Conservation (phyloP, 2,113 vertebrate species). For the Sceloporus undulatus region DNA sequence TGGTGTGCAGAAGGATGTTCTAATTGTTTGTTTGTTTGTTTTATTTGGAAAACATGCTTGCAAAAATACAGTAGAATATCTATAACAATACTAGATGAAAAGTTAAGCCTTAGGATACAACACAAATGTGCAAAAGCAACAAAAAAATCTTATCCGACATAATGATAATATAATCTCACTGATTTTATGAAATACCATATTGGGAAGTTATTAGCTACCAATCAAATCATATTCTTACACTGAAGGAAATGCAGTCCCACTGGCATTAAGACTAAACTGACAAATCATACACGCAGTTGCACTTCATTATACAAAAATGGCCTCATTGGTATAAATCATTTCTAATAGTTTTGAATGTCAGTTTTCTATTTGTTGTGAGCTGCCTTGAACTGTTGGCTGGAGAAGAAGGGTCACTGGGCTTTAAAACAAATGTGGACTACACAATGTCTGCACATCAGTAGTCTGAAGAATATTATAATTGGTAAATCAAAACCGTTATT, state of each 20-base stretch:
- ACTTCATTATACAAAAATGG: background rate
- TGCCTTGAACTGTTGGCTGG: background rate
- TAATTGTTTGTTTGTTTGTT: background rate
- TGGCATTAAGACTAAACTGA: background rate
- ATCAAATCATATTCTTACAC: background rate
- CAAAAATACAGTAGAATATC: background rate
- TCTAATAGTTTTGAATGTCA: background rate
- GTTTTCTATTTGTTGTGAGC: background rate
- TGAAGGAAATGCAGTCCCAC: background rate
- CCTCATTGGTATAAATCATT: background rate
- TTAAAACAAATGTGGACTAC: background rate
- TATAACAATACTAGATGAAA: background rate
- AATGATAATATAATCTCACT: background rate
- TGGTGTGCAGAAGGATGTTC: background rate
- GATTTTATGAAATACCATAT: background rate
- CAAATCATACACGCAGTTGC: background rate
- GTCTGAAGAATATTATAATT: background rate
- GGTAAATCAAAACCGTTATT: background rate
- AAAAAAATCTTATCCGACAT: background rate
- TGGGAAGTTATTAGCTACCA: background rate
- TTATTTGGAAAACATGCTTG: background rate
- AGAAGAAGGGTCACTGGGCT: background rate
- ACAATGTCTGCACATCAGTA: background rate
- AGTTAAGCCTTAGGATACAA: background rate
- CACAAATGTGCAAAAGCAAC: background rate